Evolutionary conservation across 64 coral and sea anemone genomes (phyloP), one percentile per base, ranked within the genome.

Genomic region (Exaiptasia diaphana): DNA sequence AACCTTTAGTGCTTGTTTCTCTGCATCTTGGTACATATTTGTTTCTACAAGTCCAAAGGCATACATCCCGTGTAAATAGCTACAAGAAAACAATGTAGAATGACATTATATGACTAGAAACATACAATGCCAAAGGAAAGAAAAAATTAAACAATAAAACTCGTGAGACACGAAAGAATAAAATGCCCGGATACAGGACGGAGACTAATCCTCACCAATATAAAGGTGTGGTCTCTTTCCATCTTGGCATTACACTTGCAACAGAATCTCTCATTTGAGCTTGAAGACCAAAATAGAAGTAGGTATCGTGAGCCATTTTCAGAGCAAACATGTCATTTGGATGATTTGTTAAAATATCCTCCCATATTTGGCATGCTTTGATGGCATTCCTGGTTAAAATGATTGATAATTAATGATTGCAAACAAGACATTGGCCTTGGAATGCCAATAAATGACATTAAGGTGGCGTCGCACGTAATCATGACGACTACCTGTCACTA

Each of bases 31-130:
- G 53, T 99, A 92, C 38, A 91, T 91, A 59, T 88, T 88, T 12
- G 94, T 99, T 50, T 99, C 94, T n/a, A 99, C 75, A 32, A 99
- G 56, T 8, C 94, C 94, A 86, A 99, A 99, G 2, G 94, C 89
- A 60, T 99, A 99, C 94, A 99, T 99, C 42, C 94, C 89, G 60
- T 88, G 76, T 4, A 99, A 77, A 60, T 92, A 99, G 39, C 94
- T 99, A 20, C 0, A 13, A 39, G 9, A 41, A 81, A 36, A 81
- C 10, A 33, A 32, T 31, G 58, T 62, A 8, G 34, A 62, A n/a
- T n/a, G n/a, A n/a, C n/a, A n/a, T n/a, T n/a, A n/a, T n/a, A n/a
- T n/a, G n/a, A n/a, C n/a, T n/a, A n/a, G n/a, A n/a, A n/a, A 27
- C 26, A 26, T 9, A 46, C 46, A 25, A 28, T 53, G 23, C 8